Evolutionary conservation across 2,888 invertebrate species (phyloP).

Genomic region (Perdita meconis): DNA sequence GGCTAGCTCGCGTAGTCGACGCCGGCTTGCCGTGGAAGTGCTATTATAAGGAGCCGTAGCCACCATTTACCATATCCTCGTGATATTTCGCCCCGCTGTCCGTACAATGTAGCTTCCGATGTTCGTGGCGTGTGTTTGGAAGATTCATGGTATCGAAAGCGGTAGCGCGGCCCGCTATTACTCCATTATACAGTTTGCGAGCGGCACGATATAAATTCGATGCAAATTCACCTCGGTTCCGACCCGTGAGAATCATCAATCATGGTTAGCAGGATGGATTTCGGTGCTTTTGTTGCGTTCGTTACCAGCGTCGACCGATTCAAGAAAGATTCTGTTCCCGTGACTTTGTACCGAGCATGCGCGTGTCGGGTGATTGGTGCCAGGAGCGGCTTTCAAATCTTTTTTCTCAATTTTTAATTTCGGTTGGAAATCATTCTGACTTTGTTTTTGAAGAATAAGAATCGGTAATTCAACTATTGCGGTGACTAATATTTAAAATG

Average conservation of each 20-base stretch:
- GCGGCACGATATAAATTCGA: conserved; percentile 59
- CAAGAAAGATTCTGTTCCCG: conserved; percentile 1
- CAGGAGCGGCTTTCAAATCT: background rate
- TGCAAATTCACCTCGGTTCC: conserved; percentile 55
- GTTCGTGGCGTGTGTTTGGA: conserved; percentile 50
- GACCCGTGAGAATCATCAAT: conserved; percentile 63
- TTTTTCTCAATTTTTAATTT: background rate
- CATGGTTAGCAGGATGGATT: conserved; percentile 48
- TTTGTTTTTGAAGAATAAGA: background rate
- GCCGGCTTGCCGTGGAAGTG: conserved; percentile 30
- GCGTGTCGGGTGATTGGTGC: background rate
- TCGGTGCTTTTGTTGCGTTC: conserved; percentile 34
- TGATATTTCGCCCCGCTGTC: conserved; percentile 40
- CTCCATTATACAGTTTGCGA: conserved; percentile 52
- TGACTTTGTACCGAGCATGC: conserved; percentile 1
- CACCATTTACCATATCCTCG: conserved; percentile 60
- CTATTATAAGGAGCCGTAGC: conserved; percentile 43
- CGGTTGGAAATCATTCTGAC: background rate
- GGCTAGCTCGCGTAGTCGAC: background rate
- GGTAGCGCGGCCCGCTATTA: conserved; percentile 57
- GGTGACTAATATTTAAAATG: too few species aligned
- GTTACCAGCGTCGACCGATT: conserved; percentile 6
- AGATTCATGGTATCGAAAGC: conserved; percentile 63
- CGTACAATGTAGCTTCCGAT: conserved; percentile 54
- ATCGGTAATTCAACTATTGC: too few species aligned